These are phyloP conservation scores for Monochamus alternatus DNA, from an alignment of 2,888 invertebrate genomes.

Conservation along the genomic window DNA sequence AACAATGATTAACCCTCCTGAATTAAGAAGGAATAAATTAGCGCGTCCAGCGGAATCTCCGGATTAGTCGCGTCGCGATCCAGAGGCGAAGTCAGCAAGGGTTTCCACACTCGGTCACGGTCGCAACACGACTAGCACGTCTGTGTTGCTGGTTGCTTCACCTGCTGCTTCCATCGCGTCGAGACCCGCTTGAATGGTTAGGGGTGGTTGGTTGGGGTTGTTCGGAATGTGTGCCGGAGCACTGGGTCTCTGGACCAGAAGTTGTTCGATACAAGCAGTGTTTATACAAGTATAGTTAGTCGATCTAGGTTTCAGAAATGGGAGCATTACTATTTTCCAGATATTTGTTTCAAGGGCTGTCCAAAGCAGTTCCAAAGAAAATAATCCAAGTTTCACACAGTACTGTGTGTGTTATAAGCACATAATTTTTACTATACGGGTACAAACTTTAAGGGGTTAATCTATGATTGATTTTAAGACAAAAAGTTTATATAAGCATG, in stretches of 20 bases:
- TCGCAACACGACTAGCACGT: slow-evolving; percentile 57
- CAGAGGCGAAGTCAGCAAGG: slow-evolving; percentile 10
- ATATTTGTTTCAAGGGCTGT: too few relatives aligned
- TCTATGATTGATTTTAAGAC: too few relatives aligned
- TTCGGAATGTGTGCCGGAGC: background rate
- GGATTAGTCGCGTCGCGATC: slow-evolving; percentile 19
- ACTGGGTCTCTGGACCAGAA: slow-evolving; percentile 2
- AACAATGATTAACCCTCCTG: background rate
- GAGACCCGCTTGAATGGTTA: slow-evolving; percentile 7
- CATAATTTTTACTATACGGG: too few relatives aligned
- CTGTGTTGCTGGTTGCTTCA: slow-evolving; percentile 54
- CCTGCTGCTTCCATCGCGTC: slow-evolving; percentile 48
- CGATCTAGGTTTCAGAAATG: too few relatives aligned
- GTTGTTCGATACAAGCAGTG: background rate
- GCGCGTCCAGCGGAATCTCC: slow-evolving; percentile 10
- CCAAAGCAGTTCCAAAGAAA: too few relatives aligned
- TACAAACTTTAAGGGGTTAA: too few relatives aligned
- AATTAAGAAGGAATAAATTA: background rate
- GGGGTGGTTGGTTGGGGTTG: slow-evolving; percentile 4
- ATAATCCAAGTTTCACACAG: too few relatives aligned
- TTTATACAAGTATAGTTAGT: too few relatives aligned
- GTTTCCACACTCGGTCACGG: slow-evolving; percentile 51
- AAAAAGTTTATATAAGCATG: too few relatives aligned
- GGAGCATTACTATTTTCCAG: too few relatives aligned
- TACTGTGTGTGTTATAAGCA: too few relatives aligned